Base-by-base conservation (phyloP, 2,888 invertebrate genomes). In the Trichogramma dendrolimi region DNA sequence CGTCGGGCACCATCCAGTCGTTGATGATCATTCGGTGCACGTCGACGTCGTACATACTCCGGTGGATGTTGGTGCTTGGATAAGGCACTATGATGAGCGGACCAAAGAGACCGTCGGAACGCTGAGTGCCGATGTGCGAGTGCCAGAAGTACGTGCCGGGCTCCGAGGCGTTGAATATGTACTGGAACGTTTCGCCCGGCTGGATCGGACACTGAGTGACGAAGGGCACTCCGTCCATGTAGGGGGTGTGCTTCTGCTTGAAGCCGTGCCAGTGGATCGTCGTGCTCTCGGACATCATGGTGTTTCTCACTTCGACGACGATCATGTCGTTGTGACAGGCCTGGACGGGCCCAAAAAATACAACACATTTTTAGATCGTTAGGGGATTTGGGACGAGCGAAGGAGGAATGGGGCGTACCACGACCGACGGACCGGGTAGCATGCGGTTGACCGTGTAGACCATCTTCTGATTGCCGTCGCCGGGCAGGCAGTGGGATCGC, bases 261-360 rank as follows among this genome's bases (percentile, higher is more conserved):
- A 90, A 86, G 0, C 96, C 95, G 73, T 96, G 95, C 94, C 94
- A 96, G 74, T 96, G 96, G 27, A 96, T 87, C 0, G 90, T 87
- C 0, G 93, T 92, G 14, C 88, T 88, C 74, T 93, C 92, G 0
- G 89, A 88, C 72, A 87, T 83, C 76, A 95, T 75, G 60, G 85
- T 83, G 74, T 95, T 95, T 67, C 86, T 85, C 7, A 95, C 89
- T 72, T 94, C 92, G 0, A 94, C 92, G 41, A 91, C 84, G 4
- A 95, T 81, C 43, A 85, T 83, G 74, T 95, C 95, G n/a, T 91
- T 88, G 70, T 88, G 83, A 75, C 95, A 95, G 1, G 94, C 93
- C 89, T 92, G 71, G 39, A 27, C 27, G 27, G 2, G 27, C 27
- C 27, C 27, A 2, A 27, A 27, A 27, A 27, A 91, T 92, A 60